Evolutionary conservation across 1,140 invertebrate genomes (phyloP).

Genomic region (Tetramorium simillimum): DNA sequence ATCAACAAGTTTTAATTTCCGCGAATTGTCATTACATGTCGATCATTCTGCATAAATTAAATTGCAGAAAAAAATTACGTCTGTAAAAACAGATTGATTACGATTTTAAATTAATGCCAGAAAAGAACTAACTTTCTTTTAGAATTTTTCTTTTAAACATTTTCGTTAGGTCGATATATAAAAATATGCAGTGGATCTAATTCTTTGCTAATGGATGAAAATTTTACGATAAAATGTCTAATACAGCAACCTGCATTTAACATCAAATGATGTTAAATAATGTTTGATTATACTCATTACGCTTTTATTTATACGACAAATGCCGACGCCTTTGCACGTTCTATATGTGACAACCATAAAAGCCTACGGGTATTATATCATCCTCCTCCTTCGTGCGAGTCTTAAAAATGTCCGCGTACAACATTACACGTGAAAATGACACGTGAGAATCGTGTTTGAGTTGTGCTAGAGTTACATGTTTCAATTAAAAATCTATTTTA

Average conservation of each 20-base stretch:
- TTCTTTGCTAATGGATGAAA: background rate
- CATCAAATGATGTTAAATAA: background rate
- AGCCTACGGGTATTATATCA: slow-evolving; percentile 6
- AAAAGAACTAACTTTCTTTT: background rate
- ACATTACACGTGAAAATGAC: background rate
- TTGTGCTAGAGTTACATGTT: background rate
- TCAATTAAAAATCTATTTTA: background rate
- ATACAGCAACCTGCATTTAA: background rate
- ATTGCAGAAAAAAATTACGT: background rate
- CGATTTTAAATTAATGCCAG: background rate
- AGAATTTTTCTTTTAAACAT: background rate
- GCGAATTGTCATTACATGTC: background rate
- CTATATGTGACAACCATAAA: background rate
- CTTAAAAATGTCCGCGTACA: background rate
- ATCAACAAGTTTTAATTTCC: background rate
- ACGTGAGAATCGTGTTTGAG: background rate
- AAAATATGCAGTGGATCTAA: background rate
- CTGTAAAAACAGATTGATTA: background rate
- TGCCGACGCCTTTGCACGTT: background rate
- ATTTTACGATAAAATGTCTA: background rate
- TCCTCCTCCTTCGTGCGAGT: background rate
- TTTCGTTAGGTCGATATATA: background rate
- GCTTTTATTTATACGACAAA: background rate
- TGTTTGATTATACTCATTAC: background rate
- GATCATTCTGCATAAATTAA: background rate